Evolutionary conservation across 2,113 vertebrate species (phyloP).

Genomic region (Gadus chalcogrammus): DNA sequence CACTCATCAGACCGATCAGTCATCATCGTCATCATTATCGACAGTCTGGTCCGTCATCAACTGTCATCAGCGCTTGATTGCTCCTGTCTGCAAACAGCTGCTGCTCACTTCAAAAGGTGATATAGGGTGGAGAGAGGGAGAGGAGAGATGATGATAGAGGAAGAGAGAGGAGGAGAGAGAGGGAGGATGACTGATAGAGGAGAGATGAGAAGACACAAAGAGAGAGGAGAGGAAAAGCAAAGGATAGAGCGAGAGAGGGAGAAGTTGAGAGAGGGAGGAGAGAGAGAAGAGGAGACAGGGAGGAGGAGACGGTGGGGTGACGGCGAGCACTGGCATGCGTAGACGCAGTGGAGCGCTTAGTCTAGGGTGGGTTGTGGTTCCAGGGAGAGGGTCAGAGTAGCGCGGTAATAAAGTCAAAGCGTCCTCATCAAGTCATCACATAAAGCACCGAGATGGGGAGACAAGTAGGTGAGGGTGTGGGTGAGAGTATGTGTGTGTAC

Average conservation of each 20-base stretch:
- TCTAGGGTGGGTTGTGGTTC: too few species aligned
- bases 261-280: too few species aligned
- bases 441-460: too few species aligned
- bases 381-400: too few species aligned
- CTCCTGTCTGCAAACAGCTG: constrained; percentile 9
- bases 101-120: background rate
- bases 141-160: background rate
- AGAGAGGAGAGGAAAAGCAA: background rate
- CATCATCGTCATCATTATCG: background rate
- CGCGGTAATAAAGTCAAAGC: too few species aligned
- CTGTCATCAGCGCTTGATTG: constrained; percentile 2
- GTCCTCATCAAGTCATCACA: too few species aligned
- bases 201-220: background rate
- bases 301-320: too few species aligned
- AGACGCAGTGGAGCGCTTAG: too few species aligned
- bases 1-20: background rate
- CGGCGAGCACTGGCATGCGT: too few species aligned
- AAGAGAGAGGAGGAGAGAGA: background rate
- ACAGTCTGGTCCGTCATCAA: constrained; percentile 3
- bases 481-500: too few species aligned
- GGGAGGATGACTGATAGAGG: constrained; percentile 7
- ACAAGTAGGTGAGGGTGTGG: too few species aligned
- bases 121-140: background rate
- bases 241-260: background rate
- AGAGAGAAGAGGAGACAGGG: too few species aligned